These are phyloP conservation scores for Cynocephalus volans DNA, from an alignment of 2,113 vertebrate species.

Conservation along the genomic window DNA sequence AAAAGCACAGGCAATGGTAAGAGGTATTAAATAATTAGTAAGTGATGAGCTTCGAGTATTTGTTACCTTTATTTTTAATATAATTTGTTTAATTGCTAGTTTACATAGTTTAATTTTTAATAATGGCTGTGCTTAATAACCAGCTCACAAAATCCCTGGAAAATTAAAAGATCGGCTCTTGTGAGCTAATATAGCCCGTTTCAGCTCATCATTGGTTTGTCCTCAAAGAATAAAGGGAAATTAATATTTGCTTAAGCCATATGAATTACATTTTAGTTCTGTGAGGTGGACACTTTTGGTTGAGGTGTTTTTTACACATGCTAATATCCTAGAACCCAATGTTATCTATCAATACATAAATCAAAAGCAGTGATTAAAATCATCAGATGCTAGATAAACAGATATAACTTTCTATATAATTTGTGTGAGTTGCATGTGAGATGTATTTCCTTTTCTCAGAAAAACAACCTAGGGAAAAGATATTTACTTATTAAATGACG, in stretches of 20 bases:
- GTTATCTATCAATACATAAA: not conserved
- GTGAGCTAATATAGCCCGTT: not conserved
- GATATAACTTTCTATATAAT: not conserved
- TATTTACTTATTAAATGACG: not conserved
- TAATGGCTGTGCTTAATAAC: not conserved
- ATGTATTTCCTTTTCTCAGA: not conserved
- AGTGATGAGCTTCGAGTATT: not conserved
- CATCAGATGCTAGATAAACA: not conserved
- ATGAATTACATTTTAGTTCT: not conserved
- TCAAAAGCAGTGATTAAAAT: slow-evolving; percentile 16
- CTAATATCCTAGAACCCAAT: slow-evolving; percentile 27
- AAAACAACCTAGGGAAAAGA: not conserved
- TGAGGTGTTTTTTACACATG: not conserved
- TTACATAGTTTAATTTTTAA: slow-evolving; percentile 20
- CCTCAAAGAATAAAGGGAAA: slow-evolving; percentile 49
- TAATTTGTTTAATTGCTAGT: slow-evolving; percentile 39
- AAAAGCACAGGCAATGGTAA: not conserved
- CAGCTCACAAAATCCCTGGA: not conserved
- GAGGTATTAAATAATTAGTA: not conserved
- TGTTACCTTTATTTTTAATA: slow-evolving; percentile 24
- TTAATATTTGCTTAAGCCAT: slow-evolving; percentile 46
- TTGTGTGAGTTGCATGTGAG: not conserved
- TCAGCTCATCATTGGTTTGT: not conserved
- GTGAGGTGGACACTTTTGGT: not conserved
- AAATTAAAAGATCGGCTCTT: not conserved